phyloP scores from a whole-genome alignment of 2,888 invertebrate genomes.

The Chrysopilus asiliformis region DNA sequence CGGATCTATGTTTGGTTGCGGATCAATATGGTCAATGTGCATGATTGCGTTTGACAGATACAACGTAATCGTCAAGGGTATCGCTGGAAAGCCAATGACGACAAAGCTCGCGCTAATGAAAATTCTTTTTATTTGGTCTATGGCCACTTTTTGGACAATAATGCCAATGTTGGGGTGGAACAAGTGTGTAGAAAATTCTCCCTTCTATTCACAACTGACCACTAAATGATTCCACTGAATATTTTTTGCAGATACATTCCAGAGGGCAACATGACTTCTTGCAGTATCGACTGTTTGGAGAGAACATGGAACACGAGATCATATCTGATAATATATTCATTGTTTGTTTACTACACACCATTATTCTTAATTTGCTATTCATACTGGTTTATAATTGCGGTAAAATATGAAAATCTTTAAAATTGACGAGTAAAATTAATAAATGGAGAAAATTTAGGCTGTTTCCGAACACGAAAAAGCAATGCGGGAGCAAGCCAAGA shows the following conservation, averaged over 20 bases:
- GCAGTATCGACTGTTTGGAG: slow-evolving; percentile 75
- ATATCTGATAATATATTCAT: slow-evolving; percentile 66
- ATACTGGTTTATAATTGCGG: slow-evolving; percentile 77
- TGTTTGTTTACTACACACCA: slow-evolving; percentile 65
- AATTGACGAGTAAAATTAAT: background rate
- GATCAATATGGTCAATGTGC: slow-evolving; percentile 87
- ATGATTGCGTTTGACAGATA: slow-evolving; percentile 87
- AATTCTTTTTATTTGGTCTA: slow-evolving; percentile 65
- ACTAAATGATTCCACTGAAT: too few species aligned
- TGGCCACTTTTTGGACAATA: slow-evolving; percentile 65
- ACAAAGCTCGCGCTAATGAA: slow-evolving; percentile 65
- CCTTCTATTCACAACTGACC: too few species aligned
- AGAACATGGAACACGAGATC: slow-evolving; percentile 63
- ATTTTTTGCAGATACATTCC: slow-evolving; percentile 81
- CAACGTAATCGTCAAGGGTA: slow-evolving; percentile 85
- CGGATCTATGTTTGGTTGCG: slow-evolving; percentile 70
- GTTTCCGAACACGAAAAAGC: slow-evolving; percentile 72
- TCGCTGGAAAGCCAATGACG: slow-evolving; percentile 73
- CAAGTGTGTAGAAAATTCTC: slow-evolving; percentile 48
- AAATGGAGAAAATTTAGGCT: slow-evolving; percentile 38
- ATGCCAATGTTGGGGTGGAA: slow-evolving; percentile 80
- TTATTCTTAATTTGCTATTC: slow-evolving; percentile 70
- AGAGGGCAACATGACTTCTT: slow-evolving; percentile 88
- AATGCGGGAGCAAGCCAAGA: slow-evolving; percentile 84
- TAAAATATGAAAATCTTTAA: slow-evolving; percentile 25